Evolutionary conservation across 2,797 vertebrate species (phyloP).

Genomic region (Galago senegalensis): DNA sequence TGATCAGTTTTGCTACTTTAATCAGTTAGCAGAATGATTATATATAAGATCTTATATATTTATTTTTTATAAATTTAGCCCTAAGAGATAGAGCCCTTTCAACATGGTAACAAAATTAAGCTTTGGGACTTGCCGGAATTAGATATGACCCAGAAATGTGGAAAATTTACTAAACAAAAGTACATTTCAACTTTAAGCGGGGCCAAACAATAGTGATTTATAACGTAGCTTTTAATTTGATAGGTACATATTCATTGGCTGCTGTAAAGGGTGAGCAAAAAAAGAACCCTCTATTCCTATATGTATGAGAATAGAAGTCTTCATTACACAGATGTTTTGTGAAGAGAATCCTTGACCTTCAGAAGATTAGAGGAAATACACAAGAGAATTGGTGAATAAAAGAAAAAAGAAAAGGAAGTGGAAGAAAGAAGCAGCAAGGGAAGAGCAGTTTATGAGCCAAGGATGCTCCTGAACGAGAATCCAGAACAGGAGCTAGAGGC

Average conservation of each 20-base stretch:
- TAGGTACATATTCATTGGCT: background rate
- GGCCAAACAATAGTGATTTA: background rate
- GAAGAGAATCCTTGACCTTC: background rate
- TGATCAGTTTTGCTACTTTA: slow-evolving; percentile 6
- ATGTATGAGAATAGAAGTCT: background rate
- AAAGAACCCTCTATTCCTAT: background rate
- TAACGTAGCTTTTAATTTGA: background rate
- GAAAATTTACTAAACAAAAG: background rate
- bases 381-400: slow-evolving; percentile 4
- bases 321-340: background rate
- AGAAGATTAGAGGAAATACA: background rate
- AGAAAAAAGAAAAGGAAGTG: background rate
- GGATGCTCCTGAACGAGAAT: background rate
- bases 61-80: background rate
- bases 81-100: background rate
- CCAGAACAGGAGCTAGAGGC: background rate
- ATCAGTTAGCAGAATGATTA: background rate
- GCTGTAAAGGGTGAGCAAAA: background rate
- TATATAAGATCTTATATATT: background rate
- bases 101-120: background rate
- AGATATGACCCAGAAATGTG: background rate
- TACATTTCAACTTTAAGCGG: background rate
- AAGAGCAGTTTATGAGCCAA: background rate
- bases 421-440: background rate
- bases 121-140: background rate